Evolutionary conservation across 2,113 vertebrate species (phyloP), one percentile per base, ranked within the genome.

Genomic region (Panthera leo): DNA sequence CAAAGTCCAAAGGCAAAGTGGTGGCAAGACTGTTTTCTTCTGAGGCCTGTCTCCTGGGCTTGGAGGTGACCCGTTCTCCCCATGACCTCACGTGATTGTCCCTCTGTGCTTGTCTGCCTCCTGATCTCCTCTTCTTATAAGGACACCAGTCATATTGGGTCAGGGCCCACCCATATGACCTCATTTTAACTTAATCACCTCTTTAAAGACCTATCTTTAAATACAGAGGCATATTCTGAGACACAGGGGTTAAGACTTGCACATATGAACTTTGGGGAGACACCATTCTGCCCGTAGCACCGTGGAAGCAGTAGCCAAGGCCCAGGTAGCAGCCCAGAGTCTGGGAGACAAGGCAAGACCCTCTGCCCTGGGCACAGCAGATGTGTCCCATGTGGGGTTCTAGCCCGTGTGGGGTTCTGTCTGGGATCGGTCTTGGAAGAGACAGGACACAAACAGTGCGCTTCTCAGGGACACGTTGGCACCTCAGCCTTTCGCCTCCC

Each of bases 11-110:
- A 78, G 25, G 75, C 71, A 31, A 39, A 67, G n/a, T 5, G 10
- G 29, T 6, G 21, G n/a, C 2, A 16, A 63, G 21, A 29, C 12
- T 18, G 58, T 16, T 61, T 91, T 58, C 82, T 78, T 31, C 70
- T 3, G n/a, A 88, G 76, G 61, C 1, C 48, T 85, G 51, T 55
- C 10, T 45, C n/a, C 13, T n/a, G 51, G 53, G 45, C 7, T 8
- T 42, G 36, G 8, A 10, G 29, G 34, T 0, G 25, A 36, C 23
- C 7, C 36, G 51, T 18, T 36, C 39, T 51, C 14, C 53, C 61
- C 11, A n/a, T 1, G 19, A n/a, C 29, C 18, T 73, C 42, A 21
- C 9, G 0, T 0, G n/a, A 14, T 61, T 53, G 25, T 23, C 29
- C 31, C 48, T 91, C 63, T 29, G 5, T 23, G 21, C 51, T 29